Conservation (phyloP, 2,888 invertebrate genomes). For the Kryphioiulus occultus region DNA sequence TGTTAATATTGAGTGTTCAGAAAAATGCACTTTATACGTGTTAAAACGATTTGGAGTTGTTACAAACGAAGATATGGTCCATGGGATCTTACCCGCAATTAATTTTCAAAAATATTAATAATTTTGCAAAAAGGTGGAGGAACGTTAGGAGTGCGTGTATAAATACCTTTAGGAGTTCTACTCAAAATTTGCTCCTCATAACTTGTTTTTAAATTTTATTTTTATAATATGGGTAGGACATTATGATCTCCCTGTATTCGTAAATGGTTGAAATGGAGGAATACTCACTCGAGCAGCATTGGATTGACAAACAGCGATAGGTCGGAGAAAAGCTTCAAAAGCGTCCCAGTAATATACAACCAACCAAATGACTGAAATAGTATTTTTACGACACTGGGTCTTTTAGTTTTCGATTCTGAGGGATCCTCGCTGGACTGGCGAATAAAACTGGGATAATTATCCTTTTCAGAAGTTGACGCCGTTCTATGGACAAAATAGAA, state of each 20-base stretch:
- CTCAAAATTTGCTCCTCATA: too few species aligned
- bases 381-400: slow-evolving; percentile 44
- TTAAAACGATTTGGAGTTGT: neutral
- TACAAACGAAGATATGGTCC: too few species aligned
- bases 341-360: slow-evolving; percentile 45
- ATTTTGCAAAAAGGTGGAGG: too few species aligned
- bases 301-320: slow-evolving; percentile 51
- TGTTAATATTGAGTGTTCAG: neutral
- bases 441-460: neutral
- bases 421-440: neutral
- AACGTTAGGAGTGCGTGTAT: too few species aligned
- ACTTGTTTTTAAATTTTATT: too few species aligned
- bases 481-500: neutral
- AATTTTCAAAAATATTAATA: too few species aligned
- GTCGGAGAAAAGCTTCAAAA: slow-evolving; percentile 49
- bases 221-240: too few species aligned
- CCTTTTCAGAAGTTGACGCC: neutral
- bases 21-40: neutral
- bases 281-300: slow-evolving; percentile 50
- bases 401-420: neutral
- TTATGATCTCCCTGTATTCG: too few species aligned
- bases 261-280: too few species aligned
- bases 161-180: too few species aligned
- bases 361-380: slow-evolving; percentile 50
- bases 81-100: too few species aligned